These are phyloP conservation scores for Oceanodroma tethys DNA, from an alignment of 2,113 vertebrate genomes.

Conservation along the genomic window DNA sequence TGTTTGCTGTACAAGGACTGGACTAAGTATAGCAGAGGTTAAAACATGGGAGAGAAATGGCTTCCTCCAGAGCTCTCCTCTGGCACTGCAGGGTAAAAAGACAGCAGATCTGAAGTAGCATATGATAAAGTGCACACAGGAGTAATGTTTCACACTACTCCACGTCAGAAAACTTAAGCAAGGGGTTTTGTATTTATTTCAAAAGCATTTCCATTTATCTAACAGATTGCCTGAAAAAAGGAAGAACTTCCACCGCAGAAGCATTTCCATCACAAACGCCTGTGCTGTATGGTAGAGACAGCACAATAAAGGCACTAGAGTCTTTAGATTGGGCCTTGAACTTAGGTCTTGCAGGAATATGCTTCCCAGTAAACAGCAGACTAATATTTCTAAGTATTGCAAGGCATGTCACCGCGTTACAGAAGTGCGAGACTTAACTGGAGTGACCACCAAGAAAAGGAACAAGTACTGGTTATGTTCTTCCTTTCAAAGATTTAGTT, in stretches of 20 bases:
- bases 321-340: background rate
- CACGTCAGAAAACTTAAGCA: background rate
- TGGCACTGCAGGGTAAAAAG: background rate
- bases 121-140: background rate
- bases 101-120: background rate
- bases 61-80: background rate
- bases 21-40: background rate
- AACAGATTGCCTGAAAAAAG: background rate
- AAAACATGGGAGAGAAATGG: background rate
- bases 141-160: background rate
- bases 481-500: background rate
- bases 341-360: background rate
- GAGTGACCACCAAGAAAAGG: background rate
- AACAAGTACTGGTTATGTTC: background rate
- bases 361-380: background rate
- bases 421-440: background rate
- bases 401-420: background rate
- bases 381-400: background rate
- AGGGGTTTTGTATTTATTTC: background rate
- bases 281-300: background rate
- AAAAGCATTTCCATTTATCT: background rate
- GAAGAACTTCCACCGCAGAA: background rate
- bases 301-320: background rate
- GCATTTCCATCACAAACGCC: background rate
- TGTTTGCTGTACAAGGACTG: background rate